Percentiles rank a stretch among this genome's conserved stretches.
phyloP scores from a whole-genome alignment of 64 coral and sea anemone species.

The Montipora sp. region DNA sequence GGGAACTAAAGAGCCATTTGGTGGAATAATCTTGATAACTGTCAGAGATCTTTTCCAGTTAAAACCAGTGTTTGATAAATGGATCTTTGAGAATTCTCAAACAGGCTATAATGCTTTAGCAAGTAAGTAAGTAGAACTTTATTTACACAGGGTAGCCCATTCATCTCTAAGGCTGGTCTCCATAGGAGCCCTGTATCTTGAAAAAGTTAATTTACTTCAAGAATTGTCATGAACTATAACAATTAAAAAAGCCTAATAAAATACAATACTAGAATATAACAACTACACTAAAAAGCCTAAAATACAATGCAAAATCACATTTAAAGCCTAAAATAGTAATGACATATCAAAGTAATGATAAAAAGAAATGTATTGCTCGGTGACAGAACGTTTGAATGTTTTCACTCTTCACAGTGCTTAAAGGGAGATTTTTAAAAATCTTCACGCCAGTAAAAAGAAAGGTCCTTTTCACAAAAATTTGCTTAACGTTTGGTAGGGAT shows the following conservation, averaged over 20 bases:
- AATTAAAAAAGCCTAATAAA: no score
- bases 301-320: neutral
- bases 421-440: neutral
- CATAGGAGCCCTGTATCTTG: no score
- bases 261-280: no score
- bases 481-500: neutral
- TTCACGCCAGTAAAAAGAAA: neutral
- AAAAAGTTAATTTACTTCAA: no score
- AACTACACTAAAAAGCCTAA: no score
- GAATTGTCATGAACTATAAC: no score
- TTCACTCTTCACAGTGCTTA: neutral
- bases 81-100: slow-evolving; percentile 49
- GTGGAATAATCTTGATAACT: slow-evolving; percentile 53
- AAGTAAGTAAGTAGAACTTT: neutral
- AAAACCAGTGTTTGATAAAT: slow-evolving; percentile 65
- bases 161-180: no score
- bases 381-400: neutral
- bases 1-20: slow-evolving; percentile 59
- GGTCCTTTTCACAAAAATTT: neutral
- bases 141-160: no score
- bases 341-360: neutral
- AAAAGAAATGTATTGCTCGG: slow-evolving; percentile 18
- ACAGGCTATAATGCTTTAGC: slow-evolving; percentile 14
- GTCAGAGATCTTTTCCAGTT: slow-evolving; percentile 73
- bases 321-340: slow-evolving; percentile 1